Evolutionary conservation across 1,140 invertebrate species (phyloP).

Genomic region (Grapholita molesta): DNA sequence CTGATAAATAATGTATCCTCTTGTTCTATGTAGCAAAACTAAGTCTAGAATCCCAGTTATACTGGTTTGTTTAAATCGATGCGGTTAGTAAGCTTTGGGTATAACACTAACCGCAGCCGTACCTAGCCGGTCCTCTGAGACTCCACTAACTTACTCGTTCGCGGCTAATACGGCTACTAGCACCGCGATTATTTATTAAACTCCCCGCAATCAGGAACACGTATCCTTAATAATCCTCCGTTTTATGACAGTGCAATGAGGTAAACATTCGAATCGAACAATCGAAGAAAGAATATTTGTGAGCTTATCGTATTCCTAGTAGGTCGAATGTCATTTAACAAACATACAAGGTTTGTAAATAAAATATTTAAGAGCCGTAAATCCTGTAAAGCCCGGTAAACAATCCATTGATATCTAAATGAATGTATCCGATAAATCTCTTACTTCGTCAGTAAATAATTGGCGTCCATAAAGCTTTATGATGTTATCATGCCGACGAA

Average conservation of each 20-base stretch:
- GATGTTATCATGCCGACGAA: not conserved
- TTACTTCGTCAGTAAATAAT: not conserved
- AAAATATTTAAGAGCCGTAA: not conserved
- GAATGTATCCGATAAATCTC: not conserved
- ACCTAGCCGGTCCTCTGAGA: not conserved
- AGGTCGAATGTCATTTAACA: not conserved
- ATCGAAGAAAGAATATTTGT: not conserved
- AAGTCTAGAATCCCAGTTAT: not conserved
- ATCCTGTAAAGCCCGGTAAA: not conserved
- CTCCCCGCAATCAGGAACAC: constrained; percentile 13
- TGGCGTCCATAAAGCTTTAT: not conserved
- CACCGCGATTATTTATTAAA: constrained; percentile 3
- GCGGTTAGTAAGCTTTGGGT: not conserved
- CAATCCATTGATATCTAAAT: not conserved
- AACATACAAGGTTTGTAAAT: not conserved
- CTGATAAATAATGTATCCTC: not conserved
- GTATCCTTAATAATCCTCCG: not conserved
- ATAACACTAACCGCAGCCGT: not conserved
- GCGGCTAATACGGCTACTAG: constrained; percentile 8
- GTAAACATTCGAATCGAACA: not conserved
- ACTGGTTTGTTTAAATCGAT: not conserved
- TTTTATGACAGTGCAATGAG: not conserved
- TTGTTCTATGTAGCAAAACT: not conserved
- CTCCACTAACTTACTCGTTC: not conserved
- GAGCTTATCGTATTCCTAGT: not conserved